These are phyloP conservation scores for Labrus mixtus DNA, from an alignment of 2,113 vertebrate genomes.

Conservation along the genomic window DNA sequence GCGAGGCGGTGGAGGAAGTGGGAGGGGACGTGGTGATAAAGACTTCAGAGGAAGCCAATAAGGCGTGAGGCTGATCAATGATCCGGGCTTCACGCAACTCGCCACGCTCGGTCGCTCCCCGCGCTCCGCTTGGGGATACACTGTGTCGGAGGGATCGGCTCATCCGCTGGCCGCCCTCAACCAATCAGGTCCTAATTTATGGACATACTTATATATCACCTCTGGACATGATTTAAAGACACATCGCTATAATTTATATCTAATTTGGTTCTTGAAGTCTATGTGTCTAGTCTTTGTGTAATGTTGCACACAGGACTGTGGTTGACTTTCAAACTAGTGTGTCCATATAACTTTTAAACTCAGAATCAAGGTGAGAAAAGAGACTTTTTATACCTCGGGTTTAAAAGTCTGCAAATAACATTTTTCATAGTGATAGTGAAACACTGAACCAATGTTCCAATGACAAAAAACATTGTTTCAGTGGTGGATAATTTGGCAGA, in stretches of 20 bases:
- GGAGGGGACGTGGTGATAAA: constrained; percentile 75
- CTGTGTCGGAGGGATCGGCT: not conserved
- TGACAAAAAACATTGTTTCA: too few species aligned
- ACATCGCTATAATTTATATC: not conserved
- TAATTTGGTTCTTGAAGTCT: not conserved
- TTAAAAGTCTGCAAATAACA: too few species aligned
- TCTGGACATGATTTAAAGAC: constrained; percentile 12
- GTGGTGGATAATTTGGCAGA: too few species aligned
- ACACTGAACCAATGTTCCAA: too few species aligned
- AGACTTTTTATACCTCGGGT: too few species aligned
- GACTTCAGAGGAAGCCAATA: constrained; percentile 77
- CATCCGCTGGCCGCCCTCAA: not conserved
- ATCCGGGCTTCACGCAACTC: constrained; percentile 46
- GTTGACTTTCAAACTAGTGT: too few species aligned
- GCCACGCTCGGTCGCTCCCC: constrained; percentile 29
- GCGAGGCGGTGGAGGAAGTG: constrained; percentile 59
- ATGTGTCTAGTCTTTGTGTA: too few species aligned
- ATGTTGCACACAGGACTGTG: too few species aligned
- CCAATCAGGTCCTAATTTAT: constrained; percentile 17
- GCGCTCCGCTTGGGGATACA: not conserved
- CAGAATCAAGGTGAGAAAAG: too few species aligned
- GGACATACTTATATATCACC: constrained; percentile 3
- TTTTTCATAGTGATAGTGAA: too few species aligned
- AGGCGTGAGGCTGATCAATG: constrained; percentile 78
- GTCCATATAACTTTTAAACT: too few species aligned